Percentiles rank a stretch among this genome's conserved stretches.
Conservation (phyloP, 2,888 invertebrate genomes). For the Sympetrum striolatum region DNA sequence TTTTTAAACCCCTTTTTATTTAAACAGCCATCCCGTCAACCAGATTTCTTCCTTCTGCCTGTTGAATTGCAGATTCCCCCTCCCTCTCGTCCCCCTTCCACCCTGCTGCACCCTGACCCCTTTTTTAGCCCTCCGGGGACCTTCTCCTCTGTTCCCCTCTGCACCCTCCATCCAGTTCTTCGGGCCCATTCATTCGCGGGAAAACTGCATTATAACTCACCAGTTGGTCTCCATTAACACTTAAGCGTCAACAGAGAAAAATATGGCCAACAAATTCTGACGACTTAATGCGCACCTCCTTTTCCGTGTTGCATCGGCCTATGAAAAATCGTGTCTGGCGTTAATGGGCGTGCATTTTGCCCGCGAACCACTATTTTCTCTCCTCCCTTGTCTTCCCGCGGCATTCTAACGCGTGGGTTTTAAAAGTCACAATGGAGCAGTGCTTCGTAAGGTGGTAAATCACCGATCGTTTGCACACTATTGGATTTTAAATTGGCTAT, state of each 20-base stretch:
- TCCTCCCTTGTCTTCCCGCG: neutral
- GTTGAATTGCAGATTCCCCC: slow-evolving; percentile 14
- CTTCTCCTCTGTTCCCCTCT: neutral
- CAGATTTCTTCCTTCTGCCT: neutral
- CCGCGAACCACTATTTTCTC: neutral
- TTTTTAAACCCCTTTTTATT: neutral
- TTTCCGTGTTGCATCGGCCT: slow-evolving; percentile 26
- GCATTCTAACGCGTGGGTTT: slow-evolving; percentile 3
- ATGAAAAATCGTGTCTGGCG: slow-evolving; percentile 25
- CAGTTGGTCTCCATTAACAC: slow-evolving; percentile 35
- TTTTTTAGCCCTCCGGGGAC: neutral
- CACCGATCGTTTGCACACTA: neutral
- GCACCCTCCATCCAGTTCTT: neutral
- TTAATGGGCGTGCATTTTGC: slow-evolving; percentile 17
- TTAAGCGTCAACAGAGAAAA: slow-evolving; percentile 13
- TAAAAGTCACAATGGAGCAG: neutral
- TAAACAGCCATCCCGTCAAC: neutral
- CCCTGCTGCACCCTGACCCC: slow-evolving; percentile 17
- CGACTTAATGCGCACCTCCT: slow-evolving; percentile 35
- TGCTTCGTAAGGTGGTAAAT: neutral
- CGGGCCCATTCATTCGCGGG: neutral
- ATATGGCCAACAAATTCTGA: slow-evolving; percentile 41
- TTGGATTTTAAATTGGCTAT: slow-evolving; percentile 2
- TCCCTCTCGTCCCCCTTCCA: neutral
- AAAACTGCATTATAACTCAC: slow-evolving; percentile 42